phyloP scores from a whole-genome alignment of 2,797 vertebrate species.

The Falco peregrinus region DNA sequence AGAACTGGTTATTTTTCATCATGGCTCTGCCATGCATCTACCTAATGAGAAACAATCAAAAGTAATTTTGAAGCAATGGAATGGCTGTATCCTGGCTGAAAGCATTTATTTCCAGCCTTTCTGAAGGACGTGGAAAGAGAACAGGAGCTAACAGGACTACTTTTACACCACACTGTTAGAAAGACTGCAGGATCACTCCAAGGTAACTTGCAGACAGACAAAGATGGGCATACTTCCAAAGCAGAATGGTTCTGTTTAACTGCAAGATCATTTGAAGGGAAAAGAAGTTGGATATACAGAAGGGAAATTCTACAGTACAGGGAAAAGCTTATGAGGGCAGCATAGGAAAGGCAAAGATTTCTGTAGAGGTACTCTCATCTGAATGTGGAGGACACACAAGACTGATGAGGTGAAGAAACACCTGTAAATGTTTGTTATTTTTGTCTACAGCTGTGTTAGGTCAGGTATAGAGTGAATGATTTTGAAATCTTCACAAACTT shows the following conservation, averaged over 20 bases:
- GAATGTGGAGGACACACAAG: neutral
- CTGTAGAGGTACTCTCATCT: neutral
- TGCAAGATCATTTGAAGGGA: neutral
- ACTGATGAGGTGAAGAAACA: neutral
- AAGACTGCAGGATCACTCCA: neutral
- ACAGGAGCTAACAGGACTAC: neutral
- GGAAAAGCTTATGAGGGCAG: neutral
- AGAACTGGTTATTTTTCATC: neutral
- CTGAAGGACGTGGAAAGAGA: neutral
- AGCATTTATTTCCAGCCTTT: neutral
- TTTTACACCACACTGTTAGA: neutral
- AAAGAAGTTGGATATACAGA: neutral
- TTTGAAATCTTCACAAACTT: neutral
- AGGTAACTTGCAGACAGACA: neutral
- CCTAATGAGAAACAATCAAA: neutral
- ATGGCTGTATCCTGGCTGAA: neutral
- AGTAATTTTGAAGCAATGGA: neutral
- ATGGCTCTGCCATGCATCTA: neutral
- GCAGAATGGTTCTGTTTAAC: conserved; percentile 1
- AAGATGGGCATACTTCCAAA: neutral
- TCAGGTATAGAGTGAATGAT: neutral
- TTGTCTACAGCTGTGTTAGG: neutral
- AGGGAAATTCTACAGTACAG: neutral
- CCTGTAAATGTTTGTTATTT: neutral
- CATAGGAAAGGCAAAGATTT: neutral